A percentile compares a stretch with the other conserved stretches of the same genome.
These are phyloP conservation scores for Antedon bifida DNA, from an alignment of 35 echinoderm and acorn worm genomes.

Conservation along the genomic window DNA sequence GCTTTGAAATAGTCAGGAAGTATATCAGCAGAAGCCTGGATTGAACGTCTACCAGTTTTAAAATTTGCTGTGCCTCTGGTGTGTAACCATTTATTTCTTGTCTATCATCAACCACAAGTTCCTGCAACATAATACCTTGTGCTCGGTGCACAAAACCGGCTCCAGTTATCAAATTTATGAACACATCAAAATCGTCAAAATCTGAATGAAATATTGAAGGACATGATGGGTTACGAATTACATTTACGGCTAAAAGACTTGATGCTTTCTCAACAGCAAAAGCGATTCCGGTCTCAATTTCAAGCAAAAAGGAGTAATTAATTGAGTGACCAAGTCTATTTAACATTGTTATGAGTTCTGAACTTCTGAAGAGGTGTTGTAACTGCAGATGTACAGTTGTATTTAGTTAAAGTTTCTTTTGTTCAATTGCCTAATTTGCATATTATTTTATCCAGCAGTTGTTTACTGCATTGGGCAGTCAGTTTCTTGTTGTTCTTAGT, in stretches of 20 bases:
- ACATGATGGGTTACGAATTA: conserved; percentile 5
- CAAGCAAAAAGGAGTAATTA: too few species aligned
- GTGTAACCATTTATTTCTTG: background rate
- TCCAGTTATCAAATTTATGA: background rate
- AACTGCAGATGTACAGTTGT: too few species aligned
- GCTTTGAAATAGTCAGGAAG: background rate
- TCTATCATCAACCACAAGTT: background rate
- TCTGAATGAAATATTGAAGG: conserved; percentile 42
- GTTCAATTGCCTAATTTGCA: too few species aligned
- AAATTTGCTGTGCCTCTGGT: background rate
- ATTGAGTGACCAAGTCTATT: background rate
- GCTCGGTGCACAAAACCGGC: conserved; percentile 29
- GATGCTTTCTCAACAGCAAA: too few species aligned
- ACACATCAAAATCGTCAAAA: conserved; percentile 51
- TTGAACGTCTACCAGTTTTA: background rate
- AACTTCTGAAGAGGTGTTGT: background rate
- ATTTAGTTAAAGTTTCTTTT: too few species aligned
- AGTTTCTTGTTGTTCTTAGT: too few species aligned
- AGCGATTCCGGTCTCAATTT: too few species aligned
- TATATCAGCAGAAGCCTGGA: background rate
- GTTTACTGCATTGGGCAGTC: too few species aligned
- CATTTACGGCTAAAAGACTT: too few species aligned
- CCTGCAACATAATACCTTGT: conserved; percentile 60
- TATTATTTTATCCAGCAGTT: too few species aligned
- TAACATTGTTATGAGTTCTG: background rate